Base-by-base conservation (phyloP, 1,140 invertebrate species). In the Nixonia krombeini region DNA sequence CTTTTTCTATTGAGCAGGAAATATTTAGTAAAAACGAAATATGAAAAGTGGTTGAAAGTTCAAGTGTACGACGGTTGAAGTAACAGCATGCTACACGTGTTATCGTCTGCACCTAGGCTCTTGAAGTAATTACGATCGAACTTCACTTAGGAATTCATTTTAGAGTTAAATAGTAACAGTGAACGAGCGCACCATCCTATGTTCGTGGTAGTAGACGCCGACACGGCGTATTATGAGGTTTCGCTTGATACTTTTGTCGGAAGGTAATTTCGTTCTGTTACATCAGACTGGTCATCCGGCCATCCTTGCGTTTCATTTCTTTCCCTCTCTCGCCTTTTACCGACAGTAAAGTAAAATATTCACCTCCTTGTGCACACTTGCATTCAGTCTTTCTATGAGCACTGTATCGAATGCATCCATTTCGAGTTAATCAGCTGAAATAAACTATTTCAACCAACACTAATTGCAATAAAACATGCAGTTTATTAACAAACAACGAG, bases 231-330 rank as follows among this genome's bases (percentile, higher is more conserved):
- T 73, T 70, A 70, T 70, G 70, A 63, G 70, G 70, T 73, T 68
- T 73, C 70, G 70, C 72, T 74, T 71, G 73, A 65, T 72, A 74
- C 74, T 68, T 65, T 55, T 63, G 50, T 58, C 65, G 50, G 62
- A 61, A 71, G 66, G 73, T 72, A 79, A 82, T 84, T 81, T 79
- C 75, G 73, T 80, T 79, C 73, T 74, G 79, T 84, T 82, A 83
- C 82, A 73, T 82, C 76, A 80, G 73, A 78, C 71, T 81, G 79
- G 78, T 76, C 76, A 79, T 75, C 75, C 75, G 75, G 79, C 69
- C 77, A 82, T 83, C 75, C 80, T 80, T 76, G 74, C n/a, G 64
- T 72, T 67, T 65, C 55, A 52, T 61, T 69, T 68, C 64, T 52
- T 73, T 74, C 65, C 73, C 68, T 71, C 75, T 72, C 74, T 51